Base-by-base conservation (phyloP, 1,140 invertebrate species). In the Cephus cinctus region DNA sequence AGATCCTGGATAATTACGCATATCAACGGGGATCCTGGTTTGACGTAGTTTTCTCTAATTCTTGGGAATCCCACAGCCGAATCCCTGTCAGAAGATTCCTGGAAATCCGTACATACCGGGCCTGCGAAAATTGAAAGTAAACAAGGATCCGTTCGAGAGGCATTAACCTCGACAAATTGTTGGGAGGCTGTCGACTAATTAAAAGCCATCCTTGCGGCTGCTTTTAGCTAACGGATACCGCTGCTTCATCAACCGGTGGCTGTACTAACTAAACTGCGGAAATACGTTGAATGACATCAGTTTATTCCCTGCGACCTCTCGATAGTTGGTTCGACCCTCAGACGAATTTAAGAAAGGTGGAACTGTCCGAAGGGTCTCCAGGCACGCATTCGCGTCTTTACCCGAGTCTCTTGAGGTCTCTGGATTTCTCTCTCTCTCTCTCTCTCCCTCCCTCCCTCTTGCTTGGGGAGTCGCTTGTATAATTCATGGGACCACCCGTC, bases 401-500 rank as follows among this genome's bases (percentile, higher is more conserved):
- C 34, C 23, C 34, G 11, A 46, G 31, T 50, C 38, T 48, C 31
- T 23, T 12, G 18, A 34, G 15, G 19, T 47, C 19, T 27, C 31
- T 6, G 25, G n/a, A n/a, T n/a, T 16, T 36, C 42, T 52, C 39
- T 15, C 36, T 46, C 45, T 5, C 23, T 55, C 47, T 57, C 41
- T 43, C 50, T 54, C 47, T 54, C 47, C 47, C 39, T 25, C 11
- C 19, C 31, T 20, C 20, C 49, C 41, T 20, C 19, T 40, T 34
- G 14, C 25, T 5, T 14, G 47, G 25, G 18, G 51, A 61, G 52
- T 65, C 62, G 60, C 67, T 73, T 74, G 71, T 74, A 76, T 76
- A 76, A 75, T 75, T 76, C 74, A 75, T 75, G 67, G 69, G 55
- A 65, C 59, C 61, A 63, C 60, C 54, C 56, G 54, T 40, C 53